Base-by-base conservation (phyloP, 2,797 vertebrate genomes). In the Brachyrhaphis roseni region DNA sequence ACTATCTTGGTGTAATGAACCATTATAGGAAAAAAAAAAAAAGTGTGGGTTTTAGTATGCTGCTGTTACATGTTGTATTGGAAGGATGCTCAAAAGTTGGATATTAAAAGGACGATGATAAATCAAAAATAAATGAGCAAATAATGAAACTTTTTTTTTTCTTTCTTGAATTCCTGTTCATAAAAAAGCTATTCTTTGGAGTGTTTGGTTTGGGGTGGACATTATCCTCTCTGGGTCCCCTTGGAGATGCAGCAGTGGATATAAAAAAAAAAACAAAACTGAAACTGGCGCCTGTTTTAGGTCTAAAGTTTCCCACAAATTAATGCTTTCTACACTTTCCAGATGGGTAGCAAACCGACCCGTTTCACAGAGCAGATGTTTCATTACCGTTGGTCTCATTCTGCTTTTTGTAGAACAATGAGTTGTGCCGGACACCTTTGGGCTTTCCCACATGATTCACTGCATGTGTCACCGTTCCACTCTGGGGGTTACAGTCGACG, bases 371-470 rank as follows among this genome's bases (percentile, higher is more conserved):
- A 7, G 4, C 72, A 4, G 75, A 49, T 4, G 41, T 23, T 68
- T 70, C 1, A 68, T 11, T 4, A 11, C 16, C 36, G 7, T 83
- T 79, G 57, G 55, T 88, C 78, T 88, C 53, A 8, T 45, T n/a
- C 12, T 76, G 74, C 41, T 85, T 85, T 72, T 82, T 84, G 77
- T 88, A 81, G 89, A 85, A 76, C 87, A 85, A 77, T 78, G 85
- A 90, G 86, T 84, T 84, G 66, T 64, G 49, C 75, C 84, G 88
- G 90, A 87, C 91, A 92, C 82, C 83, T 88, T 45, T 89, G 93
- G 95, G 94, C 89, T 94, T 95, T 90, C 94, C 94, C 91, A 83
- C 84, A 92, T 95, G 94, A 95, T 90, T 95, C 94, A 93, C 90
- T 55, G 89, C 84, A 82, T 93, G 92, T 95, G 92, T 95, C 93